phyloP scores from a whole-genome alignment of 1,140 invertebrate genomes.

The Oedothorax gibbosus region DNA sequence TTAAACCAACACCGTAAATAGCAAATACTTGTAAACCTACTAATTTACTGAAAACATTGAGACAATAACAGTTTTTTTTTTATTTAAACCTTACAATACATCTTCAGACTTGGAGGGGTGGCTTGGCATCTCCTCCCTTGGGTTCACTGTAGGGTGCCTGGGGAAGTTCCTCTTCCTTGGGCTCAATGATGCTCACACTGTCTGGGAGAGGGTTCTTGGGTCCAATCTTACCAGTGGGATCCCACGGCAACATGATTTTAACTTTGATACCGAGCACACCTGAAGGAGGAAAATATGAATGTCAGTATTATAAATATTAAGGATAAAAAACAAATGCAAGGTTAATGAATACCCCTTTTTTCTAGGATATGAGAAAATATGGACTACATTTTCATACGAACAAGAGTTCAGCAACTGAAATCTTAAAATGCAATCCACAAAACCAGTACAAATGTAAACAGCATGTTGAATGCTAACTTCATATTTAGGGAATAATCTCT shows the following conservation, averaged over 20 bases:
- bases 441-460: too few relatives aligned
- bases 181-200: slow-evolving; percentile 94
- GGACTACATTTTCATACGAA: too few relatives aligned
- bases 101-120: slow-evolving; percentile 34
- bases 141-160: slow-evolving; percentile 58
- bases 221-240: slow-evolving; percentile 95
- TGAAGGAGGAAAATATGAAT: slow-evolving; percentile 64
- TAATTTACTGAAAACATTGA: not conserved
- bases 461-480: too few relatives aligned
- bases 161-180: slow-evolving; percentile 78
- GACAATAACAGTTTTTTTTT: slow-evolving; percentile 19
- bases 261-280: slow-evolving; percentile 92
- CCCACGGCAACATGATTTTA: slow-evolving; percentile 99
- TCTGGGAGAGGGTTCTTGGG: slow-evolving; percentile 97
- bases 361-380: too few relatives aligned
- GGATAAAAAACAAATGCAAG: too few relatives aligned
- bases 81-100: slow-evolving; percentile 29
- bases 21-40: not conserved
- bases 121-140: slow-evolving; percentile 56
- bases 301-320: not conserved
- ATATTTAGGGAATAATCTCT: too few relatives aligned
- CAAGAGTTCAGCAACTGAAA: too few relatives aligned
- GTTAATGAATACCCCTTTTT: too few relatives aligned
- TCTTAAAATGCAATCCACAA: too few relatives aligned
- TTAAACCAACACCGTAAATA: too few relatives aligned